A percentile compares a stretch with the other conserved stretches of the same genome.
Conservation (phyloP, 2,797 vertebrate genomes). For the Tokudaia tokunoshimensis region DNA sequence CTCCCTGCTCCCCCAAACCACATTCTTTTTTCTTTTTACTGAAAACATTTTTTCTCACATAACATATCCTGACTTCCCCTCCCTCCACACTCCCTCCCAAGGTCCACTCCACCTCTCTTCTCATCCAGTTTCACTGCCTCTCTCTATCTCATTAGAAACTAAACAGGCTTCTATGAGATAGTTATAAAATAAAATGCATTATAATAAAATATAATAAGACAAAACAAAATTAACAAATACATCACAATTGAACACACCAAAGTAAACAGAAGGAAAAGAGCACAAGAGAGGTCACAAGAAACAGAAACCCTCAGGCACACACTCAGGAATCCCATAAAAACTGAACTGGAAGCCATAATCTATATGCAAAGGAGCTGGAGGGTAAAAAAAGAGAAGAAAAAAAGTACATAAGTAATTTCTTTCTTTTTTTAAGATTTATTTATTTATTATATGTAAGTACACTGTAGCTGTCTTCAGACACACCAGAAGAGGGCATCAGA, state of each 20-base stretch:
- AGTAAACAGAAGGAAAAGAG: neutral
- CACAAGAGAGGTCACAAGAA: neutral
- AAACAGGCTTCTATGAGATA: neutral
- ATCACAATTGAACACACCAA: neutral
- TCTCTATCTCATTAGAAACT: neutral
- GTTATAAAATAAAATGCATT: neutral
- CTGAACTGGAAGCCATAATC: neutral
- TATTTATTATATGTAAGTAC: too few species aligned
- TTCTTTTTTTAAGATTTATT: too few species aligned
- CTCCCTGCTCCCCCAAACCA: neutral
- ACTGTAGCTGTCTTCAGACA: too few species aligned
- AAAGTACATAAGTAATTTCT: neutral
- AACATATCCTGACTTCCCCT: neutral
- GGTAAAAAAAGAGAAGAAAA: neutral
- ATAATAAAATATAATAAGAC: neutral
- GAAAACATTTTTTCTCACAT: neutral
- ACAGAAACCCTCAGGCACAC: neutral
- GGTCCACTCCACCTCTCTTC: neutral
- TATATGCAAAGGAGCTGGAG: neutral
- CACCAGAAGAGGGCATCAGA: too few species aligned
- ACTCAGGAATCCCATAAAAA: neutral
- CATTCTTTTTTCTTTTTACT: neutral
- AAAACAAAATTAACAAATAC: neutral
- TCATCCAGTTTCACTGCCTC: neutral
- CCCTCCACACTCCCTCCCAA: too few species aligned